Evolutionary conservation across 2,113 vertebrate species (phyloP).

Genomic region (Caretta caretta): DNA sequence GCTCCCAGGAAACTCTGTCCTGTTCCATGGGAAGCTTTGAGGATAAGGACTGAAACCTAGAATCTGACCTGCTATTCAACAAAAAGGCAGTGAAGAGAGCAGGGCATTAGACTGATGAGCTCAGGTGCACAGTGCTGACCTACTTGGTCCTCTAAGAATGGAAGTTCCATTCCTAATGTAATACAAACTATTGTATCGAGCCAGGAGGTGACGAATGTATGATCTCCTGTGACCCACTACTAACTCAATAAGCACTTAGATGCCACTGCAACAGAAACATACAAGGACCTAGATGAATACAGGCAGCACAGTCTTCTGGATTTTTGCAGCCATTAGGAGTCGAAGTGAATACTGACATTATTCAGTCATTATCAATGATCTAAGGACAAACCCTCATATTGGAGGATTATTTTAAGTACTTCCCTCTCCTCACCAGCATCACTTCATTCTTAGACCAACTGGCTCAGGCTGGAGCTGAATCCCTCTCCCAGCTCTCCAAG

Average conservation of each 20-base stretch:
- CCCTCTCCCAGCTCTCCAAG: not conserved
- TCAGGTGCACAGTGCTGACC: not conserved
- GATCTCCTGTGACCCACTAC: not conserved
- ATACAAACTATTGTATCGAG: not conserved
- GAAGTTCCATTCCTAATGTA: not conserved
- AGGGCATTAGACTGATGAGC: not conserved
- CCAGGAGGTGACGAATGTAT: not conserved
- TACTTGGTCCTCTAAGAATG: not conserved
- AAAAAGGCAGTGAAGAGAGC: not conserved
- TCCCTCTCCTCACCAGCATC: not conserved
- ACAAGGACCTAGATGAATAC: not conserved
- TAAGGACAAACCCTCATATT: not conserved
- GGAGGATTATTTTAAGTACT: not conserved
- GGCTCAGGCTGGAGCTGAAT: too few relatives aligned
- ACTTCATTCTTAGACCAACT: too few relatives aligned
- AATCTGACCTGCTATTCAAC: not conserved
- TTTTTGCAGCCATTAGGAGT: not conserved
- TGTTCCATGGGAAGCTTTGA: not conserved
- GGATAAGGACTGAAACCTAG: not conserved
- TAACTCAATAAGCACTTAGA: not conserved
- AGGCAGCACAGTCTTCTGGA: not conserved
- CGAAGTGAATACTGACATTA: not conserved
- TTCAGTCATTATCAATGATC: not conserved
- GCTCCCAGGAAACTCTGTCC: not conserved
- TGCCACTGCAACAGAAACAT: not conserved